Conservation (phyloP, 2,797 vertebrate genomes). For the Halcyon smyrnensis region DNA sequence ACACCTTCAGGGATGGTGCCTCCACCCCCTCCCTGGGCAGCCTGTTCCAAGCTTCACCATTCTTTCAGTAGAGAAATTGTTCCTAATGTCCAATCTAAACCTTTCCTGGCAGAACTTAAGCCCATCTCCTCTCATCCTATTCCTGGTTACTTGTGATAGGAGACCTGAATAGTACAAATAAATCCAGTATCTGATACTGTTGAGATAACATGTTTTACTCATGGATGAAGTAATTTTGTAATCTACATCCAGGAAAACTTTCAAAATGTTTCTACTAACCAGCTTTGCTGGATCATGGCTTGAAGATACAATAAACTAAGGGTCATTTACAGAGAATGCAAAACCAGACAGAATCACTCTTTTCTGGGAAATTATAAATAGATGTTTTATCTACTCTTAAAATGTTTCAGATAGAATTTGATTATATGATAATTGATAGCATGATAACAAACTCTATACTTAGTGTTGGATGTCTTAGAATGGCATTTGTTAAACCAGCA, state of each 20-base stretch:
- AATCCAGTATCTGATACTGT: background rate
- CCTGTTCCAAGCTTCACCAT: too few relatives aligned
- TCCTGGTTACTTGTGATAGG: too few relatives aligned
- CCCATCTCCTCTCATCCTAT: too few relatives aligned
- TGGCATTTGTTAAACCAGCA: background rate
- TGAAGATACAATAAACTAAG: background rate
- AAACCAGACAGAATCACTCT: background rate
- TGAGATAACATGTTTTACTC: background rate
- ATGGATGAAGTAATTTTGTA: background rate
- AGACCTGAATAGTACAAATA: background rate
- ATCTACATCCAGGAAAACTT: background rate
- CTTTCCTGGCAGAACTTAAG: too few relatives aligned
- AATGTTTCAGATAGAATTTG: background rate
- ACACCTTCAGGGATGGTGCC: too few relatives aligned
- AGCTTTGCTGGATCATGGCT: background rate
- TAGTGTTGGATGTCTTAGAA: background rate
- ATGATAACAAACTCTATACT: background rate
- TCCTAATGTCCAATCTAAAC: too few relatives aligned
- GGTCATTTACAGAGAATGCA: background rate
- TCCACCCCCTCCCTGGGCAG: too few relatives aligned
- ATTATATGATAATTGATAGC: too few relatives aligned
- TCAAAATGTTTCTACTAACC: background rate
- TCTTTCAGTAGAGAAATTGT: too few relatives aligned
- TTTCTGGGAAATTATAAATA: background rate
- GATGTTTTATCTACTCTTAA: background rate